Evolutionary conservation across 2,797 vertebrate genomes (phyloP), one percentile per base, ranked within the genome.

Genomic region (Acanthornis magna): DNA sequence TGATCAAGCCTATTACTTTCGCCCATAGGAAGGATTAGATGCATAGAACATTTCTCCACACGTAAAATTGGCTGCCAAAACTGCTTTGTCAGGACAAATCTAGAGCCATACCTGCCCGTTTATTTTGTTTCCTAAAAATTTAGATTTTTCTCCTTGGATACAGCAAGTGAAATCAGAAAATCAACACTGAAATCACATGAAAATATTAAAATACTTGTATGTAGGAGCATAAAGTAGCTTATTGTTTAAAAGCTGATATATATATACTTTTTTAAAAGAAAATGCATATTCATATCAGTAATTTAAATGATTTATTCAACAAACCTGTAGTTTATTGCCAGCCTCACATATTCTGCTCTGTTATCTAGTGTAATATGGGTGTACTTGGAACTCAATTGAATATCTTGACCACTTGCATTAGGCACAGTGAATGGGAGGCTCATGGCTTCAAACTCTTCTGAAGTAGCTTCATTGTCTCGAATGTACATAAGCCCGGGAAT

Each of bases 401-500:
- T 98, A 97, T 99, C 99, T 85, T 99, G 99, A 40, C 99, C 99
- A 30, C 99, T 99, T 84, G 99, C 99, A 27, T 98, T 99, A 71
- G 99, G 99, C 95, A 99, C 99, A 0, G 99, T 99, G 97, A 99
- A 99, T 34, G 99, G 99, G 43, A 99, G 97, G 23, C 99, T 99
- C 99, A 99, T 99, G 85, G 98, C 99, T 97, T 99, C 99, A 71
- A 99, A 99, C 96, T 99, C 99, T 93, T 99, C 99, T 1, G 99
- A 98, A 30, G 99, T 99, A 47, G 99, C 99, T 96, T 99, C 99
- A 0, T 99, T 99, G 97, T 99, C 99, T 63, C 99, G 98, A 96
- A 99, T 99, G 95, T 99, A 99, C 99, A 99, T 99, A 90, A 99
- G 97, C 16, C 99, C 99, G 16, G 99, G 99, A 97, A 99, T 99